Evolutionary conservation across 2,113 vertebrate species (phyloP), one percentile per base, ranked within the genome.

Genomic region (Cygnus atratus): DNA sequence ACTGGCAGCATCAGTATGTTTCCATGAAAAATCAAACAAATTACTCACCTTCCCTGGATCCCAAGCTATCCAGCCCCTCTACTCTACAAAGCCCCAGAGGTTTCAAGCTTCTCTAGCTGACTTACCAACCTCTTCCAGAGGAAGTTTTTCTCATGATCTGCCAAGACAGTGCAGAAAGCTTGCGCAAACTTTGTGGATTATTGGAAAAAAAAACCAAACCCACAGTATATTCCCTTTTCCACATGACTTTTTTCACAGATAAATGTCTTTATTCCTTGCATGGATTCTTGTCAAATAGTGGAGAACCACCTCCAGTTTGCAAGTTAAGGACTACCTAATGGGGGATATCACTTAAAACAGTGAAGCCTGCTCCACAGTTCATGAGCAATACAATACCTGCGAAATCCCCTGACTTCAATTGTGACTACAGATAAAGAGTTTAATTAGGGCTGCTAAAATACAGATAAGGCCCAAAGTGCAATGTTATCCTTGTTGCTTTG

Each of bases 361-460:
- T 4, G 44, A 89, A 84, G 58, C 58, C 61, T 76, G 66, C 77
- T 72, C 70, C 77, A 73, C 24, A 76, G 75, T 35, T 94, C 62
- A 29, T 1, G 33, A 95, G 81, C 77, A 84, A 52, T 26, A 82
- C 52, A 82, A 52, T 62, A 86, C 54, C 77, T 67, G 48, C 79
- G 77, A 95, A 96, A 91, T 87, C 39, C 62, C 62, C 48, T 44
- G 73, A 84, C 74, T 77, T 73, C 16, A 75, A 66, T 89, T 79
- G 66, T 58, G 70, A 84, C 54, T 48, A 87, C 33, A 82, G 92
- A 91, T 82, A 87, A 92, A n/a, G 35, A 41, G 3, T 85, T 84
- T 93, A 92, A 93, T 95, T 93, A 93, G 70, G 74, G 81, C 87
- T 96, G 89, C 74, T 91, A 84, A 78, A 84, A 57, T 4, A 91